Base-by-base conservation (phyloP, 2,888 invertebrate genomes). In the Pogonocherus hispidulus region DNA sequence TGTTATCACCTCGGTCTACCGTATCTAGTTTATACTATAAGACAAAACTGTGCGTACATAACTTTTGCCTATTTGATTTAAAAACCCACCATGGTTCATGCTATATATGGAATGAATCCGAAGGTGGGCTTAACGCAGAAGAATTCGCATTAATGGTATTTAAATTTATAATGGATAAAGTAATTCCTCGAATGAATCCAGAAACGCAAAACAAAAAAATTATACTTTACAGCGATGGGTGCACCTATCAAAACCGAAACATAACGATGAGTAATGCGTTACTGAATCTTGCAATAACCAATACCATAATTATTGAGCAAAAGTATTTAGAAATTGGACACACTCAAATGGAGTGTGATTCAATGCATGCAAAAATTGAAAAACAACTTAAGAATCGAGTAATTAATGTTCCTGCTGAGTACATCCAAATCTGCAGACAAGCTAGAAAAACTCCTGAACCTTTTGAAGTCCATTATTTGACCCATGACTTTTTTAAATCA, bases 11-110 rank as follows among this genome's bases (percentile, higher is more conserved):
- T 20, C 57, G 59, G 19, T 57, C 57, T 22, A 18, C 16, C 9
- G 52, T 22, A 2, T 52, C 52, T 3, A 52, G 23, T 16, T 14
- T 70, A 0, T 78, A 79, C 56, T 78, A 70, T 51, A 78, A 78
- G 63, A 73, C 73, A 3, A 80, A 80, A 54, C 64, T 80, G 6
- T 59, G 63, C 5, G 63, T 72, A 11, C 79, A 80, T 51, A 78
- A 78, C 63, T 27, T 80, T 75, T 77, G 73, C 1, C 44, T 80
- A 27, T 77, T 62, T 54, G 51, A 80, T 52, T 27, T 78, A 14
- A 52, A 9, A 2, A 52, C 52, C 1, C 22, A 52, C 4, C 9
- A 70, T 41, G 18, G 74, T 57, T 18, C 32, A 70, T 79, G 77
- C 73, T 65, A 16, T 46, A 16, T 52, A 23, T 52, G 52, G 52